Base-by-base conservation (phyloP, 2,797 vertebrate species). In the Euthynnus affinis region DNA sequence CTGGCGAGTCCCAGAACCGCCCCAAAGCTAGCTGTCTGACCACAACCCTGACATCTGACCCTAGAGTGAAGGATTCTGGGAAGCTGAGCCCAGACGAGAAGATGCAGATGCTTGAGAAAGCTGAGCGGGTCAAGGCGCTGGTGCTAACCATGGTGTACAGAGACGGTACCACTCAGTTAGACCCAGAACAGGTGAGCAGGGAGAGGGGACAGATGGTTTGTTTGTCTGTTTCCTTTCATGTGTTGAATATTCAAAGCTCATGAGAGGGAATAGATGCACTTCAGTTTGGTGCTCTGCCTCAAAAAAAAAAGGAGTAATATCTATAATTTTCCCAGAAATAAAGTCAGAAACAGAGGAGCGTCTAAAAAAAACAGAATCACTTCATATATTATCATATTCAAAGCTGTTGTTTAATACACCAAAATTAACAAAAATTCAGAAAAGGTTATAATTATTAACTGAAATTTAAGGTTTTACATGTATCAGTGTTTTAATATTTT, bases 91-190 rank as follows among this genome's bases (percentile, higher is more conserved):
- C 65, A 57, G 88, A 93, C 29, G 94, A 96, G 81, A 95, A 88
- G 83, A 80, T 44, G 22, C 78, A 90, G 73, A 71, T 96, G 56
- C 88, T 96, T 52, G 85, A 93, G 87, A 71, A 72, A 25, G 75
- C 93, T 18, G 53, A 57, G 2, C 81, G 82, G 65, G 94, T 96
- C 23, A 79, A 74, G 53, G 90, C 91, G 0, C 80, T 97, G 75
- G 88, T 96, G 70, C 81, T 96, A 4, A 96, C 97, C 1, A 91
- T 98, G 94, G 42, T 97, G 34, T 96, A 94, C 90, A 93, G 92
- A 56, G 96, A 98, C 56, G 97, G 97, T 66, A 96, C 94, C 20
- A 97, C 96, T 37, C 98, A 97, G 84, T 91, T 99, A 10, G 94
- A 78, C 80, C 77, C 89, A 0, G 92, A 94, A 66, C 95, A 96